Percentiles rank a stretch among this genome's conserved stretches.
Evolutionary conservation across 2,797 vertebrate species (phyloP).

Genomic region (Benthosema pterotum): DNA sequence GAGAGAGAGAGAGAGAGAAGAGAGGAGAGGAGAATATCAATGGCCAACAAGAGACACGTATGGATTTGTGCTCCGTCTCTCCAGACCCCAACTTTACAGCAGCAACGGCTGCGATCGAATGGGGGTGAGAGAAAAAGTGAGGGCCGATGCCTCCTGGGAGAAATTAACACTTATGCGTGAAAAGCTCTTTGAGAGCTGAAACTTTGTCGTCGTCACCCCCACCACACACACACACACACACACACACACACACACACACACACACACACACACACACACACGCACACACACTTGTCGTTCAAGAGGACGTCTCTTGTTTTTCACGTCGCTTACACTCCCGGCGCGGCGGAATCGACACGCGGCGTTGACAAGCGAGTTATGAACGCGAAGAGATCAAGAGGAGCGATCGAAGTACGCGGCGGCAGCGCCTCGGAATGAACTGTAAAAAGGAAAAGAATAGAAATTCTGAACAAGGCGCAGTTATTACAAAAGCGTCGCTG

Average conservation of each 20-base stretch:
- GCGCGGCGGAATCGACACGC: slow-evolving; percentile 63
- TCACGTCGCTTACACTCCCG: slow-evolving; percentile 61
- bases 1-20: slow-evolving; percentile 55
- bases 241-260: too few relatives aligned
- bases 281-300: slow-evolving; percentile 66
- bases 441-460: slow-evolving; percentile 65
- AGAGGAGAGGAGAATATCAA: slow-evolving; percentile 81
- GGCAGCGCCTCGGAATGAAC: slow-evolving; percentile 50
- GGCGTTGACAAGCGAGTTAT: slow-evolving; percentile 63
- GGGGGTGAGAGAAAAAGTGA: slow-evolving; percentile 72
- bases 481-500: slow-evolving; percentile 69
- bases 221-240: too few relatives aligned
- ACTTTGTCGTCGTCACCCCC: too few relatives aligned
- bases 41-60: slow-evolving; percentile 76
- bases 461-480: slow-evolving; percentile 69
- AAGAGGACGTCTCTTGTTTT: slow-evolving; percentile 50
- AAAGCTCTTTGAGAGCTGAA: slow-evolving; percentile 76
- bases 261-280: too few relatives aligned
- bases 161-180: slow-evolving; percentile 79
- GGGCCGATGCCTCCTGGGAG: slow-evolving; percentile 75
- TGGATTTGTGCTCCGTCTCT: slow-evolving; percentile 82
- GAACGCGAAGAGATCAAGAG: slow-evolving; percentile 65
- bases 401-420: slow-evolving; percentile 32
- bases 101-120: slow-evolving; percentile 71
- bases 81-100: slow-evolving; percentile 77